These are phyloP conservation scores for Peucedramus taeniatus DNA, from an alignment of 2,113 vertebrate species.

Conservation along the genomic window DNA sequence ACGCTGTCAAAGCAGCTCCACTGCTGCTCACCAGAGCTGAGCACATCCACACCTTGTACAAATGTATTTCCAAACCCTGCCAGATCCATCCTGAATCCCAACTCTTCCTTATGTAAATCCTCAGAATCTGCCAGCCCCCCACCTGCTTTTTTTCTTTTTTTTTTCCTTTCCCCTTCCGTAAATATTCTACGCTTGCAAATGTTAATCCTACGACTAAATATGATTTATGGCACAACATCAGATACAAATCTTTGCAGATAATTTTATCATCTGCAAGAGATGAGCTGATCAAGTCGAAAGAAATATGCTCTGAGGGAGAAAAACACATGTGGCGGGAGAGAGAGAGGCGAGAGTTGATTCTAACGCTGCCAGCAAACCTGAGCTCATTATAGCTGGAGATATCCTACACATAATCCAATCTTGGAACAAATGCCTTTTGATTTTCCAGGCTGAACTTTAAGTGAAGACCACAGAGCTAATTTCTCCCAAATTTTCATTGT, in stretches of 20 bases:
- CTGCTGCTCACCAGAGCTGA: not conserved
- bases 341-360: not conserved
- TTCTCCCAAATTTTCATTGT: not conserved
- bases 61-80: not conserved
- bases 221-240: slow-evolving; percentile 27
- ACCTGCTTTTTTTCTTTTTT: not conserved
- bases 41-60: not conserved
- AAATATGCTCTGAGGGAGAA: slow-evolving; percentile 6
- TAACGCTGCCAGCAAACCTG: not conserved
- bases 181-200: slow-evolving; percentile 12
- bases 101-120: not conserved
- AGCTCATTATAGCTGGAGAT: slow-evolving; percentile 31
- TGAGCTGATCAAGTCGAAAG: slow-evolving; percentile 31
- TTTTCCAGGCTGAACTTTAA: not conserved
- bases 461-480: not conserved
- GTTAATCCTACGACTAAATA: slow-evolving; percentile 8
- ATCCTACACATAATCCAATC: slow-evolving; percentile 1
- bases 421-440: not conserved
- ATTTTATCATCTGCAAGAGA: slow-evolving; percentile 47
- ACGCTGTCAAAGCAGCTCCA: not conserved
- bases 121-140: not conserved
- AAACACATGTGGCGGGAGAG: not conserved
- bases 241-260: slow-evolving; percentile 31
- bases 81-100: not conserved
- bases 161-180: not conserved